These are phyloP conservation scores for Zoanthus gigantus DNA, from an alignment of 92 coral and sea anemone genomes.

Conservation along the genomic window DNA sequence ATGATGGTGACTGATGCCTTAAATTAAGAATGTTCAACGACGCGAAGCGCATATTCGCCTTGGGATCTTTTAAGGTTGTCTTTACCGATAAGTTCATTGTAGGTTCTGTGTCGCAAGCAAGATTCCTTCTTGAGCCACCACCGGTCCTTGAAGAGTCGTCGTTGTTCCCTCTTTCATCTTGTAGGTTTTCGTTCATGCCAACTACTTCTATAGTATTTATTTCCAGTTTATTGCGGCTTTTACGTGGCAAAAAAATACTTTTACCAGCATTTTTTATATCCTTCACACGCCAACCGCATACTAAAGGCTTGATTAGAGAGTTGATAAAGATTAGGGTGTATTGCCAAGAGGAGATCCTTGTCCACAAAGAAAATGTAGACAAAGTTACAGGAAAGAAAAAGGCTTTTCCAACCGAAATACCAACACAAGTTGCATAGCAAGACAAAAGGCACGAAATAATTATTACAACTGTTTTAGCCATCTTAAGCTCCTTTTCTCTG, in stretches of 20 bases:
- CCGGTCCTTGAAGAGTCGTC: no score
- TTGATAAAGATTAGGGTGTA: background rate
- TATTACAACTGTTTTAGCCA: background rate
- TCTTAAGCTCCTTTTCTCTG: background rate
- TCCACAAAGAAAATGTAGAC: background rate
- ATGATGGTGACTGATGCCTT: no score
- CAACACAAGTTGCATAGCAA: background rate
- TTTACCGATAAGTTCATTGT: no score
- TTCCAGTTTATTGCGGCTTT: no score
- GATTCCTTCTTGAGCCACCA: no score
- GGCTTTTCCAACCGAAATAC: background rate
- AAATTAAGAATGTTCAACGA: no score
- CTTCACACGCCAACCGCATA: background rate
- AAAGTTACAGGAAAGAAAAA: background rate
- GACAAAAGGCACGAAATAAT: background rate
- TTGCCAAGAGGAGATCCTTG: background rate
- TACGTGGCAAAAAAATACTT: background rate
- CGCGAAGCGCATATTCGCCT: no score
- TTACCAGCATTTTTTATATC: background rate
- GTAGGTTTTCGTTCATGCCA: no score
- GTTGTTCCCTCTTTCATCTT: no score
- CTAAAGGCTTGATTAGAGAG: background rate
- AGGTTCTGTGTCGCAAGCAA: no score
- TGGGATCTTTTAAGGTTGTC: no score
- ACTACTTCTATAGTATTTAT: no score